phyloP scores from a whole-genome alignment of 2,888 invertebrate genomes.

The Anodontia alba region DNA sequence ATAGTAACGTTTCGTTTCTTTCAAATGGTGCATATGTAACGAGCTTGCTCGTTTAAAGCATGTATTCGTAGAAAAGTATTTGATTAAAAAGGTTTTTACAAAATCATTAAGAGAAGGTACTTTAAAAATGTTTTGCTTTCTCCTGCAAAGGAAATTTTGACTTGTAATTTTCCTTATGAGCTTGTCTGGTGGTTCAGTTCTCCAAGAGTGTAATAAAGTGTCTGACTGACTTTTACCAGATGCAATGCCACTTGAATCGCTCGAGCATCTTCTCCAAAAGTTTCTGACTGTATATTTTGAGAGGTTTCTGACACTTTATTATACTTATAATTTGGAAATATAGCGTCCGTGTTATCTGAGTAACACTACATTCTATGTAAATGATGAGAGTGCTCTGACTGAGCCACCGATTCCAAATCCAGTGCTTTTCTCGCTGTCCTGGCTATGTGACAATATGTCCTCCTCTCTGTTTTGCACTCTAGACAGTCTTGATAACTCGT shows the following conservation, averaged over 20 bases:
- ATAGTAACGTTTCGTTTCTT: conserved; percentile 16
- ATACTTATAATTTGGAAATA: background rate
- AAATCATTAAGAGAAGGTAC: conserved; percentile 35
- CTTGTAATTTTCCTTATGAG: conserved; percentile 29
- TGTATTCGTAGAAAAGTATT: background rate
- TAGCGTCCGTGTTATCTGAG: too few relatives aligned
- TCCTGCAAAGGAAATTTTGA: conserved; percentile 32
- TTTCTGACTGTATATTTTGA: background rate
- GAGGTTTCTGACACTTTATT: background rate
- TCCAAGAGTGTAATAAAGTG: conserved; percentile 26
- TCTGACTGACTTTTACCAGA: conserved; percentile 32
- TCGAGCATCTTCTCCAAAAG: background rate
- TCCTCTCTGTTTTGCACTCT: background rate
- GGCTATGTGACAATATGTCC: background rate
- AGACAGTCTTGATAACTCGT: background rate
- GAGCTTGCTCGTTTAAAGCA: background rate
- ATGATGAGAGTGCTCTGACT: too few relatives aligned
- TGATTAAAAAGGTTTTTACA: conserved; percentile 25
- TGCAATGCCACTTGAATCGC: background rate
- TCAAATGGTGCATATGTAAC: conserved; percentile 17
- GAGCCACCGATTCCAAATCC: too few relatives aligned
- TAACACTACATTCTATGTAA: too few relatives aligned
- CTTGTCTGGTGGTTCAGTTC: conserved; percentile 22
- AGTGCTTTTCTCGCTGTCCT: background rate
- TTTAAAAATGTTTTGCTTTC: background rate